Percentiles rank a stretch among this genome's conserved stretches.
Conservation (phyloP, 2,797 vertebrate species). For the Cyprinella venusta region DNA sequence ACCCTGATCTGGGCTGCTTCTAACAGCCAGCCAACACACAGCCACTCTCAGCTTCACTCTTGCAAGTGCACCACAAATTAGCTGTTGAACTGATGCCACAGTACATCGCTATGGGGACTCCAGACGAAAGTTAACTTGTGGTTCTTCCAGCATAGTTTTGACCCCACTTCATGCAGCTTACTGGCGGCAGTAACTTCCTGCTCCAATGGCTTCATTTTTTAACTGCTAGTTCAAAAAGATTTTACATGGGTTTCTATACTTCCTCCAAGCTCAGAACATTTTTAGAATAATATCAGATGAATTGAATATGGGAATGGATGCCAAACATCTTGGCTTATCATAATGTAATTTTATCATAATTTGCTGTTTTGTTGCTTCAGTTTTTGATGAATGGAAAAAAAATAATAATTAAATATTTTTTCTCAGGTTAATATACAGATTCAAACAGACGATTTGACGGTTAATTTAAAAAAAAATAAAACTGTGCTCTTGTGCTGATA, state of each 20-base stretch:
- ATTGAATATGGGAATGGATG: not conserved
- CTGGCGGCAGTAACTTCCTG: constrained; percentile 64
- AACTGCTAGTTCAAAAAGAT: constrained; percentile 58
- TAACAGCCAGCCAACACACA: constrained; percentile 51
- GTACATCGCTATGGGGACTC: constrained; percentile 40
- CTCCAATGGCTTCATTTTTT: constrained; percentile 61
- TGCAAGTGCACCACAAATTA: constrained; percentile 59
- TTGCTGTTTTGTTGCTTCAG: not conserved
- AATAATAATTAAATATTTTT: too few relatives aligned
- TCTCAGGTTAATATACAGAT: not conserved
- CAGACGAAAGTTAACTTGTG: constrained; percentile 37
- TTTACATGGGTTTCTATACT: constrained; percentile 19
- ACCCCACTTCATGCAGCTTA: constrained; percentile 58
- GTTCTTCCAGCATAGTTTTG: constrained; percentile 38
- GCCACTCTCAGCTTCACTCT: constrained; percentile 43
- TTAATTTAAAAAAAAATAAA: too few relatives aligned
- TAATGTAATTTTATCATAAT: not conserved
- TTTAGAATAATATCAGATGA: not conserved
- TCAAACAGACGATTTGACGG: not conserved
- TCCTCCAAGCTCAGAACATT: not conserved
- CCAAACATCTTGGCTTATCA: not conserved
- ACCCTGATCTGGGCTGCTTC: constrained; percentile 64
- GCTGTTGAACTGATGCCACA: constrained; percentile 57
- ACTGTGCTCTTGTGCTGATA: not conserved
- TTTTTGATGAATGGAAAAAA: not conserved